Evolutionary conservation across 2,888 invertebrate species (phyloP), one percentile per base, ranked within the genome.

Genomic region (Timandra comae): DNA sequence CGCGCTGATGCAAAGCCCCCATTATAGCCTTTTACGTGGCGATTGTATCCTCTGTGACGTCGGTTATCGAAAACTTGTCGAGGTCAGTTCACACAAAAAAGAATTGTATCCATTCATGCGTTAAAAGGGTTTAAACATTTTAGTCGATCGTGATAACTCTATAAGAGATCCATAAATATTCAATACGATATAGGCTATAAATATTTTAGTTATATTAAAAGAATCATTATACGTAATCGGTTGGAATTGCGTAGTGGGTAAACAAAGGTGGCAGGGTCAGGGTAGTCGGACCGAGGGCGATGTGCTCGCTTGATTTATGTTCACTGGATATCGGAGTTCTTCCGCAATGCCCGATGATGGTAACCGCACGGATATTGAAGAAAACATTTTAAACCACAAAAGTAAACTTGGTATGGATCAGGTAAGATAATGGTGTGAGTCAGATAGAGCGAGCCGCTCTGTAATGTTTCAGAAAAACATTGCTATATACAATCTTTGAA

Each of bases 341-440:
- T 82, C 80, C 81, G 79, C 63, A 67, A 76, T 75, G 69, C 74
- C 70, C 65, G 67, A 62, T 79, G 71, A 70, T 73, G 65, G 63
- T 56, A 58, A 70, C 74, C 73, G 65, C 73, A 67, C 60, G 54
- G 63, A 65, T 63, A 29, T 36, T 37, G 30, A 25, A 37, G 35
- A 35, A 39, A 41, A 35, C 33, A 38, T 43, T 41, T 38, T 38
- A 30, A 43, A 41, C 43, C 31, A 37, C 33, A 35, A 27, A 36
- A 33, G 22, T 29, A 23, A 29, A 30, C 16, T 16, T 16, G 16
- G 4, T 16, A 16, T 6, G 16, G 6, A 16, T 16, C 16, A 16
- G 16, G 16, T 16, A 16, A 16, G 3, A 16, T 16, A 16, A 16
- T 16, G 16, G 16, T 6, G 4, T 16, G 16, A 16, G 6, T 16